A percentile compares a stretch with the other conserved stretches of the same genome.
phyloP scores from a whole-genome alignment of 2,113 vertebrate species.

The Aythya baeri region DNA sequence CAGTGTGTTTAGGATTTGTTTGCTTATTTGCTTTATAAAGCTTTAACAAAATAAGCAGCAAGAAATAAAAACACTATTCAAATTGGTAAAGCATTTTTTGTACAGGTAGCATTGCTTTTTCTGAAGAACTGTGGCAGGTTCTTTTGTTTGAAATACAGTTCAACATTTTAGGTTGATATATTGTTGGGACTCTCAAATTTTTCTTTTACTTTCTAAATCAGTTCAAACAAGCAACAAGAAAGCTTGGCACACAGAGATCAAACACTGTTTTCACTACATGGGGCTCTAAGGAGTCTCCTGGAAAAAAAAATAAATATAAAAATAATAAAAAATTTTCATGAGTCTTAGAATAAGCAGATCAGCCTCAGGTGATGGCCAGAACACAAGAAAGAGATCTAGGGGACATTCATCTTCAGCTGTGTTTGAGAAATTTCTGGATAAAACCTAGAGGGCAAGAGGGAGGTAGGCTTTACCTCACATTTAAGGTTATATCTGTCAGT shows the following conservation, averaged over 20 bases:
- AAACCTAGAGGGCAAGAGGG: neutral
- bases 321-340: fast-evolving
- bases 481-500: neutral
- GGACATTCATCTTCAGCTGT: neutral
- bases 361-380: neutral
- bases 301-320: too few relatives aligned
- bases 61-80: neutral
- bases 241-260: neutral
- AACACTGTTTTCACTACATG: neutral
- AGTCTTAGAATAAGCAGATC: neutral
- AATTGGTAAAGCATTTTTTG: neutral
- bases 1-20: neutral
- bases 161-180: neutral
- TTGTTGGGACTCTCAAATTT: neutral
- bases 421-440: neutral
- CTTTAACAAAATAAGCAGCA: neutral
- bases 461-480: neutral
- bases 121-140: neutral
- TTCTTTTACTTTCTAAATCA: neutral
- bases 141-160: neutral
- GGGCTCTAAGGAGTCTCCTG: neutral
- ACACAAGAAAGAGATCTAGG: neutral
- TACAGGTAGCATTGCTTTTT: neutral
- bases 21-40: neutral
- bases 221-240: neutral